These are phyloP conservation scores for Agrochola litura DNA, from an alignment of 2,888 invertebrate genomes.

Conservation along the genomic window DNA sequence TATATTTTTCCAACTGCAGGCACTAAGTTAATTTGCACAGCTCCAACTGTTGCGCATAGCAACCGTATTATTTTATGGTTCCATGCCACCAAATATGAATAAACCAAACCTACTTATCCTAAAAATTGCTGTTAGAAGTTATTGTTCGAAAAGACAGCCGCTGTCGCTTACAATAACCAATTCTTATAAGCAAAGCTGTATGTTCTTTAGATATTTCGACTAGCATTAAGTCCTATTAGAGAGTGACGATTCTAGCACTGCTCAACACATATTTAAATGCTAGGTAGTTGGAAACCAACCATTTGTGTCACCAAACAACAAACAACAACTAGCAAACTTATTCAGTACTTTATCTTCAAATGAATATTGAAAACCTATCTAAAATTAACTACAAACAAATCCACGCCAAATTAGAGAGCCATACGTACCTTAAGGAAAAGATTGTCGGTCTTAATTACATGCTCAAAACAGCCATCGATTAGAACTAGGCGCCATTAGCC, in stretches of 20 bases:
- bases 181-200: neutral
- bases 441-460: slow-evolving; percentile 39
- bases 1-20: slow-evolving; percentile 29
- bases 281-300: neutral
- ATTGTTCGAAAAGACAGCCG: neutral
- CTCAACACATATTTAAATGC: neutral
- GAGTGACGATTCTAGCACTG: neutral
- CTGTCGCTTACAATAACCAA: neutral
- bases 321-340: neutral
- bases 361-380: neutral
- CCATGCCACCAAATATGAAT: neutral
- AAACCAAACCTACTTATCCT: neutral
- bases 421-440: slow-evolving; percentile 9
- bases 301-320: neutral
- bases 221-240: neutral
- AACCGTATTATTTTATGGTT: neutral
- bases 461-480: slow-evolving; percentile 58
- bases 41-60: slow-evolving; percentile 16
- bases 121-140: neutral
- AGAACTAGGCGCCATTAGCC: slow-evolving; percentile 65
- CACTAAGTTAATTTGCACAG: slow-evolving; percentile 4
- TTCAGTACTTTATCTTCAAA: neutral
- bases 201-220: neutral
- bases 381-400: neutral
- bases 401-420: neutral